These are phyloP conservation scores for Latrodectus elegans DNA, from an alignment of 2,888 invertebrate genomes.

Conservation along the genomic window DNA sequence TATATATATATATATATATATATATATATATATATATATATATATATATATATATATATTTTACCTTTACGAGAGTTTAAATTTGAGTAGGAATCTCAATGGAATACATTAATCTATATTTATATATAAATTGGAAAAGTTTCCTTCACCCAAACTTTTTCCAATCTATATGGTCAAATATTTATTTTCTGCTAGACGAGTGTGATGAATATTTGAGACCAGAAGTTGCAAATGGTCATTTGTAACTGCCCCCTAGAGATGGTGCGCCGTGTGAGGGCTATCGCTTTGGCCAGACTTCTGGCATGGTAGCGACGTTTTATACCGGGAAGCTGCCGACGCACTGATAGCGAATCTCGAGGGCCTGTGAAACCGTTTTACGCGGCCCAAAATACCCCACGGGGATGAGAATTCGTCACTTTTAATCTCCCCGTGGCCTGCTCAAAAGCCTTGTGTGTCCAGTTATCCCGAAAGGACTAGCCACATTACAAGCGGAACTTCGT, in stretches of 20 bases:
- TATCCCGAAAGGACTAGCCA: slow-evolving; percentile 58
- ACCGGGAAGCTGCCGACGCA: slow-evolving; percentile 54
- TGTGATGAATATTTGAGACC: background rate
- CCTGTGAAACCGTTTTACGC: slow-evolving; percentile 50
- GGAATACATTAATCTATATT: no score
- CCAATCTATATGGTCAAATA: background rate
- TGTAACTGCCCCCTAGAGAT: slow-evolving; percentile 54
- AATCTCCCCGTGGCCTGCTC: slow-evolving; percentile 65
- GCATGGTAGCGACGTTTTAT: slow-evolving; percentile 43
- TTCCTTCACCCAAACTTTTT: no score
- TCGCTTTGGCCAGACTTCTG: slow-evolving; percentile 52
- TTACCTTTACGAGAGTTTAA: no score
- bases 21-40: no score
- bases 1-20: no score
- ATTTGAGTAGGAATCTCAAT: no score
- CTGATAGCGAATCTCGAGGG: slow-evolving; percentile 67
- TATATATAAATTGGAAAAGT: no score
- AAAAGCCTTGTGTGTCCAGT: slow-evolving; percentile 63
- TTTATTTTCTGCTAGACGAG: background rate
- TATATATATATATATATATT: no score
- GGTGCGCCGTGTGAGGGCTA: slow-evolving; percentile 34
- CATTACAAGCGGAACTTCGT: slow-evolving; percentile 66
- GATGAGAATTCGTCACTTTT: slow-evolving; percentile 64
- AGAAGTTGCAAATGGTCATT: slow-evolving; percentile 29
- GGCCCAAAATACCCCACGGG: slow-evolving; percentile 58